Evolutionary conservation across 2,888 invertebrate species (phyloP), one percentile per base, ranked within the genome.

Genomic region (Itoplectis maculator): DNA sequence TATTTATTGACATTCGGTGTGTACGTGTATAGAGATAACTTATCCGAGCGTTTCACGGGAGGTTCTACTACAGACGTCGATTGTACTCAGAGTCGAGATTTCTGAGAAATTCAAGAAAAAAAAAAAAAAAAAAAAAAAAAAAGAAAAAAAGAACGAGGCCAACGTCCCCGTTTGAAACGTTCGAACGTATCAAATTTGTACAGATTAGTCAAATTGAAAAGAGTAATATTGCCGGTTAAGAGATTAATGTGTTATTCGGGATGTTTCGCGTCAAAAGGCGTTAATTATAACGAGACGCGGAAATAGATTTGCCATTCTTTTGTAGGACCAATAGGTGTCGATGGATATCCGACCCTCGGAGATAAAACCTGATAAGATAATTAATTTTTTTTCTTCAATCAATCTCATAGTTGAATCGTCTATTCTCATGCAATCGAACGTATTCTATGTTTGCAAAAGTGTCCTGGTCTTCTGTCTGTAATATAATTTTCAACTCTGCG

Each of bases 1-100:
- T 49, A 78, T 70, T 70, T 63, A 78, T 54, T 70, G 63, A 61
- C 42, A 42, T 40, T 51, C 61, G 35, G 42, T 49, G 42, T 23
- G 49, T 18, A 45, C 11, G 40, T 29, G 11, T 8, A n/a, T 20
- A n/a, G 37, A 7, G 51, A 69, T 54, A 69, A 47, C 20, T 54
- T 54, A 69, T 37, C 20, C 8, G 4, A 8, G 8, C 37, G 8
- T 69, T 40, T 69, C 9, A 20, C 20, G 11, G 7, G 20, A 54
- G 20, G 3, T 23, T 54, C 23, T 23, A 23, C 5, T 11, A 20
- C 54, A 11, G 5, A 54, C 11, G 49, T 20, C 49, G 54, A 54
- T 54, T 23, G 9, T 13, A 11, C 13, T 3, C 54, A 23, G 5
- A 18, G 7, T 23, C 49, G 20, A 40, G 18, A 40, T 37, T 54